phyloP scores from a whole-genome alignment of 2,888 invertebrate genomes.

The Ophioninae sp. region DNA sequence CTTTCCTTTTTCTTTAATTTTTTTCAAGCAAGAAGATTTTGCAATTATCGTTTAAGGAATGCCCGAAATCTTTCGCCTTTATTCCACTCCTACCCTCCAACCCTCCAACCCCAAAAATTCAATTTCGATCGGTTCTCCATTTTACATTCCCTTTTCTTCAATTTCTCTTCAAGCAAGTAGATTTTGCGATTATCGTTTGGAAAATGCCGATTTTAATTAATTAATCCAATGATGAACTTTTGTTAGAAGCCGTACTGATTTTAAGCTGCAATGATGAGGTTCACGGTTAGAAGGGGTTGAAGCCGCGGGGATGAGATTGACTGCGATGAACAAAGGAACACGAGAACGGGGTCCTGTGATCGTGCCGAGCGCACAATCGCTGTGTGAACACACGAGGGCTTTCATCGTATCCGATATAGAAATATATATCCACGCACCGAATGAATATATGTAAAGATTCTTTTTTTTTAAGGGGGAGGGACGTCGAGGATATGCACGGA shows the following conservation, averaged over 20 bases:
- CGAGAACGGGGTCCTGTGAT: constrained; percentile 60
- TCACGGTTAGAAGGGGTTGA: constrained; percentile 68
- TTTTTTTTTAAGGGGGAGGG: constrained; percentile 27
- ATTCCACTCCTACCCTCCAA: background rate
- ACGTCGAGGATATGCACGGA: constrained; percentile 61
- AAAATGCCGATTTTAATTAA: constrained; percentile 63
- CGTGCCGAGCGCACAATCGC: constrained; percentile 60
- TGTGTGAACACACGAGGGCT: constrained; percentile 62
- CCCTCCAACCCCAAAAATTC: background rate
- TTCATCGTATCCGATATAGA: constrained; percentile 38
- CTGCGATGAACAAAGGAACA: constrained; percentile 77
- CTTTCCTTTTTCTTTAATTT: background rate
- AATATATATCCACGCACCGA: constrained; percentile 18
- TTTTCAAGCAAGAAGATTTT: constrained; percentile 67
- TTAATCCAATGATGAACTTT: constrained; percentile 70
- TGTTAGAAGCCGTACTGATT: constrained; percentile 75
- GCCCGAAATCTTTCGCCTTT: constrained; percentile 1
- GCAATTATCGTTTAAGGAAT: constrained; percentile 73
- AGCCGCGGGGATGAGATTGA: constrained; percentile 70
- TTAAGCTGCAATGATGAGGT: constrained; percentile 61
- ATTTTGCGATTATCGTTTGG: constrained; percentile 75
- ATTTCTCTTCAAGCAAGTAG: constrained; percentile 40
- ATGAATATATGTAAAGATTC: constrained; percentile 44
- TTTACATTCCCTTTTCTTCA: background rate
- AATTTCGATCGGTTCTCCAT: background rate